phyloP scores from a whole-genome alignment of 1,140 invertebrate genomes.

The Lamellibrachia luymesi region DNA sequence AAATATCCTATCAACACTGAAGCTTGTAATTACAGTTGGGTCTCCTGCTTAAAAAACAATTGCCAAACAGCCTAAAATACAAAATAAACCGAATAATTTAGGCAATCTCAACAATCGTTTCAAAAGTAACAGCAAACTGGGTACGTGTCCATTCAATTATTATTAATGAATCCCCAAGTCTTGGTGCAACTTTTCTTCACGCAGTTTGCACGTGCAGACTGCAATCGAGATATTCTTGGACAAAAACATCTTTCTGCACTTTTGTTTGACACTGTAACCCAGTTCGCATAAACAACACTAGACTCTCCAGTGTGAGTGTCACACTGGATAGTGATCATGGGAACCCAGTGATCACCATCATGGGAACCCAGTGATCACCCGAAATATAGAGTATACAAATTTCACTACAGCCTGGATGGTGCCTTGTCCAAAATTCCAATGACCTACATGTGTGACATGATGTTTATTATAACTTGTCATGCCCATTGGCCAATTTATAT shows the following conservation, averaged over 20 bases:
- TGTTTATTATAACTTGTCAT: not conserved
- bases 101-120: not conserved
- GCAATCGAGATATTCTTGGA: not conserved
- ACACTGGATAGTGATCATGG: not conserved
- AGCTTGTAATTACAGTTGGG: not conserved
- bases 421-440: not conserved
- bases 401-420: not conserved
- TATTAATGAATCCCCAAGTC: not conserved
- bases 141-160: not conserved
- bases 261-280: not conserved
- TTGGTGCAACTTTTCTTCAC: not conserved
- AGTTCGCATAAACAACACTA: not conserved
- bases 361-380: no score
- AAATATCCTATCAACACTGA: not conserved
- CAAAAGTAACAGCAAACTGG: not conserved
- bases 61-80: not conserved
- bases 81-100: not conserved
- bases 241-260: not conserved
- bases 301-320: not conserved
- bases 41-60: not conserved
- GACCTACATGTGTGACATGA: not conserved
- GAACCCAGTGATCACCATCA: not conserved
- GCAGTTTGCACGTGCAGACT: not conserved
- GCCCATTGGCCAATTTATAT: not conserved
- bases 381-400: not conserved